These are phyloP conservation scores for Platyscapa corneri DNA, from an alignment of 1,140 invertebrate genomes.

Conservation along the genomic window DNA sequence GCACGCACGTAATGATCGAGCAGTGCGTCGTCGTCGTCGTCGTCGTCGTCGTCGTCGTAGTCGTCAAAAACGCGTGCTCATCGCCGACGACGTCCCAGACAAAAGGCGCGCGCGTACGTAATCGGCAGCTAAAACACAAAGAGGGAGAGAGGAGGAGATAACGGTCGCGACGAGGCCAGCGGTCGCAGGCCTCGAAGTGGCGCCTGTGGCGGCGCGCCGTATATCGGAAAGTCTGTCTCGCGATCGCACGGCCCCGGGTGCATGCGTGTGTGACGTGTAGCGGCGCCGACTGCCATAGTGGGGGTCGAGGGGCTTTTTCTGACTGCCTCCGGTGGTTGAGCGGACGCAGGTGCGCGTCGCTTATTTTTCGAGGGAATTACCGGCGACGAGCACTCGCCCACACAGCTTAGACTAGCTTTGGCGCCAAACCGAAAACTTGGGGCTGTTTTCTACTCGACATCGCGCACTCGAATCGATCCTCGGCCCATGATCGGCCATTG, in stretches of 20 bases:
- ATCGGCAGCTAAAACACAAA: background rate
- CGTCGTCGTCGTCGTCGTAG: background rate
- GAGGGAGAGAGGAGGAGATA: background rate
- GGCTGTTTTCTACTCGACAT: too few species aligned
- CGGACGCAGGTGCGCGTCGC: background rate
- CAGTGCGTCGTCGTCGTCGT: too few species aligned
- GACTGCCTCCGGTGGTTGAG: background rate
- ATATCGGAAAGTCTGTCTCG: slow-evolving; percentile 54
- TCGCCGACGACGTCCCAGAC: background rate
- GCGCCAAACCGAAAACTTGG: background rate
- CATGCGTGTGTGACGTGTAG: slow-evolving; percentile 67
- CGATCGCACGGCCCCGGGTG: slow-evolving; percentile 50
- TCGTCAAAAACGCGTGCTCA: background rate
- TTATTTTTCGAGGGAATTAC: background rate
- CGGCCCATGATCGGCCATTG: too few species aligned
- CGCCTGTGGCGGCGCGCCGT: slow-evolving; percentile 60
- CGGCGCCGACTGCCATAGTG: too few species aligned
- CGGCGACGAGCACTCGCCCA: too few species aligned
- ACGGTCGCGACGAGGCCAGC: background rate
- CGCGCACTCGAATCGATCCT: too few species aligned
- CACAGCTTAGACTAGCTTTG: too few species aligned
- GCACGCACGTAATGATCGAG: background rate
- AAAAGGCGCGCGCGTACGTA: background rate
- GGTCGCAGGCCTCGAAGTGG: slow-evolving; percentile 58
- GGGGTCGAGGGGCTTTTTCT: background rate